phyloP scores from a whole-genome alignment of 2,113 vertebrate species.

The Oplegnathus fasciatus region DNA sequence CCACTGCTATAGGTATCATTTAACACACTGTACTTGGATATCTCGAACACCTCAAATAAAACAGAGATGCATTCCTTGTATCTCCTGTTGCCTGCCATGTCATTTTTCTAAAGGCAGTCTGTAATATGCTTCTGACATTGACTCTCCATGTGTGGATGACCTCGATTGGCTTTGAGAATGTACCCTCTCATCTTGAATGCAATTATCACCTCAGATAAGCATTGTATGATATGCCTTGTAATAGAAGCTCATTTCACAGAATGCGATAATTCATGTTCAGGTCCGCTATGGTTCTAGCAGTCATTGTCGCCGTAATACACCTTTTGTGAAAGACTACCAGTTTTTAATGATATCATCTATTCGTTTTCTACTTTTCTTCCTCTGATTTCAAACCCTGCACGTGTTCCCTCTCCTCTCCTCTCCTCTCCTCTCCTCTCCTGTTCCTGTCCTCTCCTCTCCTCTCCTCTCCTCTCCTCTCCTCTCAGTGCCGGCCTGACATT shows the following conservation, averaged over 20 bases:
- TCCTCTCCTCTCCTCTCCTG: conserved; percentile 35
- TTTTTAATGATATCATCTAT: not conserved
- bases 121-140: not conserved
- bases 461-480: conserved; percentile 7
- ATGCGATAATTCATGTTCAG: conserved; percentile 3
- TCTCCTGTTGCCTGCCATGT: not conserved
- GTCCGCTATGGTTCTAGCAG: not conserved
- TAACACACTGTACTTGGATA: not conserved
- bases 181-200: not conserved
- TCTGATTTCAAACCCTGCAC: conserved; percentile 3
- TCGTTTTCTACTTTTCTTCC: not conserved
- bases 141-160: not conserved
- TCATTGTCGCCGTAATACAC: not conserved
- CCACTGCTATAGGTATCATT: conserved; percentile 89
- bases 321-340: not conserved
- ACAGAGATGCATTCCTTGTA: not conserved
- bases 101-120: not conserved
- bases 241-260: not conserved
- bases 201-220: not conserved
- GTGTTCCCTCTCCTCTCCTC: not conserved
- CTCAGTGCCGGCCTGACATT: conserved; percentile 92
- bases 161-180: not conserved
- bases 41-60: not conserved
- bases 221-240: not conserved
- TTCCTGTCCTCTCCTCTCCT: too few species aligned